These are phyloP conservation scores for Syngnathus rostellatus DNA, from an alignment of 2,797 vertebrate genomes.

Conservation along the genomic window DNA sequence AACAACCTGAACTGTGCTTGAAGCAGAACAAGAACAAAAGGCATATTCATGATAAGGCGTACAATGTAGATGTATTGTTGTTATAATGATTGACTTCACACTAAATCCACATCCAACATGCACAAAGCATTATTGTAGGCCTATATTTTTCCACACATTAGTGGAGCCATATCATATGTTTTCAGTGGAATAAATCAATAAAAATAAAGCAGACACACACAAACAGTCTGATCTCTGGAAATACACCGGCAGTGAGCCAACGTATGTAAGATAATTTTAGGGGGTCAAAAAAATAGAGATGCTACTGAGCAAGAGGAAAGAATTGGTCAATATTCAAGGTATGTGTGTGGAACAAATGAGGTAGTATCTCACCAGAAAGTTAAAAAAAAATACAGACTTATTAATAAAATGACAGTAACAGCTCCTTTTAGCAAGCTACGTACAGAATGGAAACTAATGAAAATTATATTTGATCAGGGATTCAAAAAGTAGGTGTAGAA, in stretches of 20 bases:
- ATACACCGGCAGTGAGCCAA: not conserved
- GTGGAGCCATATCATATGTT: too few relatives aligned
- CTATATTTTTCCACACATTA: not conserved
- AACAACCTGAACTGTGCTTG: not conserved
- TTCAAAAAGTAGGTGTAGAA: slow-evolving; percentile 6
- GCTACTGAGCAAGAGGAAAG: not conserved
- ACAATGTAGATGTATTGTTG: slow-evolving; percentile 7
- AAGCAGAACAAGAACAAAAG: not conserved
- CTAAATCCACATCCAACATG: slow-evolving; percentile 3
- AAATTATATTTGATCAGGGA: not conserved
- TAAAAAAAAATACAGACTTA: not conserved
- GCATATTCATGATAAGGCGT: slow-evolving; percentile 11
- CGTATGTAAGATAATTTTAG: not conserved
- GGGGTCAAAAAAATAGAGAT: not conserved
- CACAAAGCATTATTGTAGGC: not conserved
- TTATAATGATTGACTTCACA: not conserved
- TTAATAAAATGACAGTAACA: not conserved
- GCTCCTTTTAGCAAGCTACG: not conserved
- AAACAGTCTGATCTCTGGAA: slow-evolving; percentile 1
- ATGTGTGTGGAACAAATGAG: not conserved
- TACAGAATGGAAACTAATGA: not conserved
- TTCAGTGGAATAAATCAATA: slow-evolving; percentile 14
- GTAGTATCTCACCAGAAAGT: not conserved
- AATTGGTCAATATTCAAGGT: not conserved
- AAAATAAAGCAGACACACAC: not conserved